Evolutionary conservation across 2,888 invertebrate species (phyloP).

Genomic region (Eupithecia vulgata): DNA sequence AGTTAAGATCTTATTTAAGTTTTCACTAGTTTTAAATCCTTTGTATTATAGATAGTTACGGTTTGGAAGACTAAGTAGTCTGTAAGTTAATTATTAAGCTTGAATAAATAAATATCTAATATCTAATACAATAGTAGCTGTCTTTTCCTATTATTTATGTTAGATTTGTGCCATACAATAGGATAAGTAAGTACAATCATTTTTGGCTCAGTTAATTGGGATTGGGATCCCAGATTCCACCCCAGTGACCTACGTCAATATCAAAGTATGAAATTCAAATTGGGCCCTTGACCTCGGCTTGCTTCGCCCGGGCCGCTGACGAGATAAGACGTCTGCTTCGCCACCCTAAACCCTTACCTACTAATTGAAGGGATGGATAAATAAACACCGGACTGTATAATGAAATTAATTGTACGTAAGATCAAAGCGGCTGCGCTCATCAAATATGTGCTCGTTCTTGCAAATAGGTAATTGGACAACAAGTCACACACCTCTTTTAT

Average conservation of each 20-base stretch:
- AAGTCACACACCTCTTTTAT: neutral
- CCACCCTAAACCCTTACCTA: conserved; percentile 19
- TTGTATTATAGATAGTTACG: no score
- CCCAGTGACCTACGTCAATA: conserved; percentile 29
- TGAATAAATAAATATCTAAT: no score
- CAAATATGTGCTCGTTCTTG: neutral
- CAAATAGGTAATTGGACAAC: neutral
- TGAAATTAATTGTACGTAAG: neutral
- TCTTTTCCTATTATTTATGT: neutral
- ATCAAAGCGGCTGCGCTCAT: neutral
- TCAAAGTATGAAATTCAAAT: conserved; percentile 34
- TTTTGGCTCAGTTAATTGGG: neutral
- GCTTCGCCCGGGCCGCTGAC: conserved; percentile 30
- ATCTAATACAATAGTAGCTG: neutral
- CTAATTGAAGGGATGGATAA: conserved; percentile 30
- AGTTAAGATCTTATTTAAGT: no score
- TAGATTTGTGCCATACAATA: neutral
- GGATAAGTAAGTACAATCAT: no score
- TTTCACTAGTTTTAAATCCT: no score
- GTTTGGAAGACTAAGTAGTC: no score
- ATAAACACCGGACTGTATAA: conserved; percentile 28
- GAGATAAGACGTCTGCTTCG: conserved; percentile 31
- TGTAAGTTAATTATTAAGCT: no score
- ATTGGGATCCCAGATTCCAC: conserved; percentile 24
- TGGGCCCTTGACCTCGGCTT: conserved; percentile 28